Conservation (phyloP, 1,140 invertebrate species). For the Pseudomyrmex gracilis region DNA sequence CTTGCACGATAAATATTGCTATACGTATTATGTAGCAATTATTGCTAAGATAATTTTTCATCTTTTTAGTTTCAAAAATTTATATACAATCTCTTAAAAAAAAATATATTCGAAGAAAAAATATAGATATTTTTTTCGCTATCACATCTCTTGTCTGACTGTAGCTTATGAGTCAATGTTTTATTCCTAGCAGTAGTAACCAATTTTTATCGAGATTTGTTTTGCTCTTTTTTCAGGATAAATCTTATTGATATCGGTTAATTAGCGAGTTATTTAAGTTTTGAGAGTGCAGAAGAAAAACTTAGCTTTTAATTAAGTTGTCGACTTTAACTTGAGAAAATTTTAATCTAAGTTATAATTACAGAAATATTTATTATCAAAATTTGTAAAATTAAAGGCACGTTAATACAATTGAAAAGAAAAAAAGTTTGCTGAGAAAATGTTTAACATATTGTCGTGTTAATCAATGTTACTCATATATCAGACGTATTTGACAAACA, state of each 20-base stretch:
- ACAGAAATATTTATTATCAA: slow-evolving; percentile 26
- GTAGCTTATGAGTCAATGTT: no score
- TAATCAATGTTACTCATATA: neutral
- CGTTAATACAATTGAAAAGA: neutral
- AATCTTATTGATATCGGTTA: slow-evolving; percentile 31
- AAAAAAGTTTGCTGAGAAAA: neutral
- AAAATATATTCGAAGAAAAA: neutral
- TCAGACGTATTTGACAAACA: neutral
- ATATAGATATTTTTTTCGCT: neutral
- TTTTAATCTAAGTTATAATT: slow-evolving; percentile 33
- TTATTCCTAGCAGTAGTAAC: neutral
- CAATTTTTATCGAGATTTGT: neutral
- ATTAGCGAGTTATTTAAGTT: slow-evolving; percentile 57
- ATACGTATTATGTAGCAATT: neutral
- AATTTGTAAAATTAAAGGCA: neutral
- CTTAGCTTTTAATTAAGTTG: slow-evolving; percentile 36
- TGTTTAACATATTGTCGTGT: neutral
- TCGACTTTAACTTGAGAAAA: slow-evolving; percentile 32
- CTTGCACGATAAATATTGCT: no score
- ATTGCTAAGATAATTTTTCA: neutral
- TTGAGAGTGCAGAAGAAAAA: slow-evolving; percentile 13
- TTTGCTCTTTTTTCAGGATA: neutral
- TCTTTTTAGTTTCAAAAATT: no score
- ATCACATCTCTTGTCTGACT: no score
- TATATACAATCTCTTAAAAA: no score